Percentiles rank a stretch among this genome's conserved stretches.
Evolutionary conservation across 64 coral and sea anemone species (phyloP).

Genomic region (Stylophora pistillata): DNA sequence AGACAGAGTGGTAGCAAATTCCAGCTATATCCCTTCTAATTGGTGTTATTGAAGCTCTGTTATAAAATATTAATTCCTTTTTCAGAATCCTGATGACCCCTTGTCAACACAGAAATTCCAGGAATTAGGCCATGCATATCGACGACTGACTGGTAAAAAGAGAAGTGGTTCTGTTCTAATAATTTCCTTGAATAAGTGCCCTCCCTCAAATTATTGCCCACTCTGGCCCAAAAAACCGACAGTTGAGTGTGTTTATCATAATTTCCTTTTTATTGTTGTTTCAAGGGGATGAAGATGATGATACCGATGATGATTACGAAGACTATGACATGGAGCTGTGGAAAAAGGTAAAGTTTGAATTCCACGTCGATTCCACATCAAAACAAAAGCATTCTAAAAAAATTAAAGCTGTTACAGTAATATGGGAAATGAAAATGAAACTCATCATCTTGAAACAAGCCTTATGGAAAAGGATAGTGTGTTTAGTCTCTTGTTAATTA

Average conservation of each 20-base stretch:
- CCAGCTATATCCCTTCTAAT: neutral
- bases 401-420: too few species aligned
- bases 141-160: neutral
- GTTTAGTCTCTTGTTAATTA: too few species aligned
- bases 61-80: neutral
- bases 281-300: conserved; percentile 26
- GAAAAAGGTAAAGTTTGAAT: neutral
- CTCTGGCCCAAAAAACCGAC: too few species aligned
- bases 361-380: too few species aligned
- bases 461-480: too few species aligned
- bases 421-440: too few species aligned
- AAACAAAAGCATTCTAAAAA: neutral
- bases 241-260: too few species aligned
- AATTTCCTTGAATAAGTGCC: too few species aligned
- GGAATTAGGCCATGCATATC: conserved; percentile 26
- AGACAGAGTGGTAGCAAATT: too few species aligned
- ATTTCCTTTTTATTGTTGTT: neutral
- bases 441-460: too few species aligned
- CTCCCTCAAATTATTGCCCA: too few species aligned
- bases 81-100: conserved; percentile 27
- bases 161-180: neutral
- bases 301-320: neutral
- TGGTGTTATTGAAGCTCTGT: neutral
- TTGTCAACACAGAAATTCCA: conserved; percentile 32
- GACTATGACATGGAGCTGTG: conserved; percentile 24